These are phyloP conservation scores for Apis mellifera DNA, from an alignment of 1,140 invertebrate genomes.

Conservation along the genomic window Amel_HAv3.1 CM009944.2:3732501-3733000, in stretches of 20 bases:
- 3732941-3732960: neutral
- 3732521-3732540: too few relatives aligned
- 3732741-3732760: neutral
- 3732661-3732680: neutral
- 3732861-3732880: slow-evolving; percentile 7
- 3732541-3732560: too few relatives aligned
- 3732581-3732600: neutral
- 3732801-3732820: neutral
- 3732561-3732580: neutral
- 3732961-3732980: neutral
- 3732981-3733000: too few relatives aligned
- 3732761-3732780: slow-evolving; percentile 20
- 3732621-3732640: slow-evolving; percentile 2
- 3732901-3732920: slow-evolving; percentile 3
- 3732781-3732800: neutral
- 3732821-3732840: neutral
- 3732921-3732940: neutral
- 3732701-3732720: slow-evolving; percentile 32
- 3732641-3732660: neutral
- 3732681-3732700: neutral
- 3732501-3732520: too few relatives aligned
- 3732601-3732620: neutral
- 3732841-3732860: neutral
- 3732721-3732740: slow-evolving; percentile 18
- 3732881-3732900: neutral